These are phyloP conservation scores for Kryptolebias marmoratus DNA, from an alignment of 2,113 vertebrate species.

Conservation along the genomic window DNA sequence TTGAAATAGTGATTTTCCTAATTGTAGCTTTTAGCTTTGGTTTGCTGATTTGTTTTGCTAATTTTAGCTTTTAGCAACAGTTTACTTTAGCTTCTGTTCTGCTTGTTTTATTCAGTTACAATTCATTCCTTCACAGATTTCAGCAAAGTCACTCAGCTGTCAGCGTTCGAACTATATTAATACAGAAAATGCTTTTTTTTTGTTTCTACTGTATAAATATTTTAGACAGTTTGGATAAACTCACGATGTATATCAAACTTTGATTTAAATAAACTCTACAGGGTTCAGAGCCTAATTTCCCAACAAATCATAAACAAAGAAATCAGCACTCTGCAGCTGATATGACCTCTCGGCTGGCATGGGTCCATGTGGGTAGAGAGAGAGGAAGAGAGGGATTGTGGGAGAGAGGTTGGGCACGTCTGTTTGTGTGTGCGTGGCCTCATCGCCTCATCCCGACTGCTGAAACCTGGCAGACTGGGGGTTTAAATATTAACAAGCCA, in stretches of 20 bases:
- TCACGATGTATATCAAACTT: slow-evolving; percentile 7
- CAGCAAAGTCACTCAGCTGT: too few species aligned
- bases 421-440: slow-evolving; percentile 52
- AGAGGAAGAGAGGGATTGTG: slow-evolving; percentile 42
- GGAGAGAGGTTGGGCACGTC: slow-evolving; percentile 47
- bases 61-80: too few species aligned
- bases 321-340: slow-evolving; percentile 61
- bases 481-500: slow-evolving; percentile 88
- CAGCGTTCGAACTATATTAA: too few species aligned
- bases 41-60: too few species aligned
- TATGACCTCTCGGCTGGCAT: slow-evolving; percentile 66
- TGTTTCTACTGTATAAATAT: too few species aligned
- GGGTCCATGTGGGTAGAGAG: slow-evolving; percentile 45
- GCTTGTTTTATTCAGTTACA: too few species aligned
- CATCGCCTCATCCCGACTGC: slow-evolving; percentile 64
- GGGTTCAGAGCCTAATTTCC: slow-evolving; percentile 54
- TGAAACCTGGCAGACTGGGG: slow-evolving; percentile 80
- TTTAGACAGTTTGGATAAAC: slow-evolving; percentile 16
- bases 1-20: too few species aligned
- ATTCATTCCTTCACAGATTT: too few species aligned
- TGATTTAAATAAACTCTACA: slow-evolving; percentile 24
- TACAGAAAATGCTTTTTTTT: too few species aligned
- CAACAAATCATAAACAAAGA: slow-evolving; percentile 76
- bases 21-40: too few species aligned
- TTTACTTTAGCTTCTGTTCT: too few species aligned